Base-by-base conservation (phyloP, 2,888 invertebrate species). In the Metopia argyrocephala region DNA sequence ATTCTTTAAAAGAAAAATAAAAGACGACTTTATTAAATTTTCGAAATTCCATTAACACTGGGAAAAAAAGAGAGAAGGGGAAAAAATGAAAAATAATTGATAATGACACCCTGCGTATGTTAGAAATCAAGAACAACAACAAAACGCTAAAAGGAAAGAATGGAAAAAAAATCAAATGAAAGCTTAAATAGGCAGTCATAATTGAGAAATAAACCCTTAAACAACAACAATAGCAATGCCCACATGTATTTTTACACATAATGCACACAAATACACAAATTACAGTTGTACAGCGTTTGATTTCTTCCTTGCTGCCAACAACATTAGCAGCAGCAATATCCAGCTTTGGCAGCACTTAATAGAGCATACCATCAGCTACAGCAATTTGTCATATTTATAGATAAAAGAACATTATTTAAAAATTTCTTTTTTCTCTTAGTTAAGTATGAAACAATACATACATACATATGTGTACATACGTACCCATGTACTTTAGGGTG, bases 11-110 rank as follows among this genome's bases (percentile, higher is more conserved):
- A 61, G 46, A 28, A 46, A 28, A 66, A 52, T 62, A 50, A 73
- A 56, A 56, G 46, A 70, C 45, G 61, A 56, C 65, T 78, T 85
- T 85, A 85, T 85, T 85, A 85, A 85, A 85, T 85, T 84, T 83
- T 85, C 84, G 79, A 84, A 84, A 85, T 85, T 85, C 85, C 85
- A 85, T 85, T 84, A 85, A 73, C 80, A 76, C 80, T 76, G 31
- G 54, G 59, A 80, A 79, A 76, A 56, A 64, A 62, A 74, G 28
- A 50, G 15, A 23, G 25, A 46, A 74, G 46, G 12, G 61, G 57
- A 68, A 66, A 57, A 46, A 64, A 28, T 45, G n/a, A 54, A 81
- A 74, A 57, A 82, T 79, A 79, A 78, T 79, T 79, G 82, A 82
- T 76, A 79, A 82, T 78, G 79, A 82, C 81, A 81, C 78, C 74